Base-by-base conservation (phyloP, 2,797 vertebrate species). In the Sternotherus odoratus region DNA sequence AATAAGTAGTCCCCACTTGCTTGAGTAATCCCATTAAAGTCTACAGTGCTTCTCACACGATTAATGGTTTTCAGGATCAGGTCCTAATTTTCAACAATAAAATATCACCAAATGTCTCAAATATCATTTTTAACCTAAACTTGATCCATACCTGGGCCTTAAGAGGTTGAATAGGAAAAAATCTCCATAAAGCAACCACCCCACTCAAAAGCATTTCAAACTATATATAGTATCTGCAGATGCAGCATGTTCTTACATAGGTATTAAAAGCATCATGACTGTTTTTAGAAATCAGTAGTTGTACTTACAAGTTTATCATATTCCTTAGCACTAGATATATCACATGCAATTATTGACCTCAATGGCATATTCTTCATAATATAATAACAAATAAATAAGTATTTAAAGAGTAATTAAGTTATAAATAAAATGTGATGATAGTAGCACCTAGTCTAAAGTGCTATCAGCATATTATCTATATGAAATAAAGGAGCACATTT, bases 381-480 rank as follows among this genome's bases (percentile, higher is more conserved):
- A 86, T 94, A 94, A 77, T 17, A 87, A 50, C 51, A 43, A 43
- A 21, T 15, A 54, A 88, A 77, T 63, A 66, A 82, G 36, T 24
- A 66, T 33, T 30, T 87, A 77, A 92, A 87, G 63, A 85, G 30
- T 36, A 89, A 74, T 66, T 82, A 63, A 93, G 60, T 77, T 69
- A 51, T 30, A 86, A 94, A 80, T 8, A 83, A 51, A 17, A 69
- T 17, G 46, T 7, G 49, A 3, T 46, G 51, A 81, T 2, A 2
- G 77, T 19, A 74, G 36, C 77, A 83, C 24, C 50, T 82, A 72
- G 91, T 87, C 93, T 89, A 30, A 92, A 92, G 81, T 49, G 43
- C n/a, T 95, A 82, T 51, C 48, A 79, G 75, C 19, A 81, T 28
- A 80, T 28, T 85, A 69, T 46, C 36, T 48, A 39, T 56, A 43